Evolutionary conservation across 2,888 invertebrate genomes (phyloP), one percentile per base, ranked within the genome.

Genomic region (Argyra leucocephala): DNA sequence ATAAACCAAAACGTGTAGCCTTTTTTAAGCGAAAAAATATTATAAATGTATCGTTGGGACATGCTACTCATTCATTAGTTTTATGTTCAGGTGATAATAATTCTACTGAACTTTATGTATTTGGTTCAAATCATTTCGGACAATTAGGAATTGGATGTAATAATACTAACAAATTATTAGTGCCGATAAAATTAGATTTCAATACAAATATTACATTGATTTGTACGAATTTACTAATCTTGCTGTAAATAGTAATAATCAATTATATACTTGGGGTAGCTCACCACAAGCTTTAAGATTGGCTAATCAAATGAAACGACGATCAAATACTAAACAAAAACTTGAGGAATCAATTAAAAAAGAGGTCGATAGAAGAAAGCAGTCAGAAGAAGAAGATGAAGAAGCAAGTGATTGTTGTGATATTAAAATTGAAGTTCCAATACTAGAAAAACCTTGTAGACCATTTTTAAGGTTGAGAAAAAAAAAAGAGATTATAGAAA

Each of bases 81-180:
- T 71, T 80, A n/a, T 79, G 79, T 66, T 21, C 48, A n/a, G 69
- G 72, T 26, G 63, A 62, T 15, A n/a, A n/a, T n/a, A 59, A 64
- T 61, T 69, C 69, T 26, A 76, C 73, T n/a, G 75, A 76, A 65
- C 82, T 95, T 10, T 95, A 90, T 79, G 84, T 89, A 0, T 89
- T 93, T 81, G 96, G 96, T 3, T 90, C 90, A 64, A 93, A 91
- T 75, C 84, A 85, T 63, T 93, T 87, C 78, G 95, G 95, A 0
- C 95, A 96, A 76, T 81, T 96, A 37, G 96, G 96, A 58, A 78
- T 87, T 57, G 88, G 88, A 3, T 78, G 63, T 82, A 66, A 80
- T 37, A 59, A 48, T n/a, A 59, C 15, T 66, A 73, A 74, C 66
- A 80, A 74, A 74, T 80, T 69, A 70, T 78, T 70, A 75, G 74